Percentiles rank a stretch among this genome's conserved stretches.
Conservation (phyloP, 1,140 invertebrate species). For the Radopholus similis region DNA sequence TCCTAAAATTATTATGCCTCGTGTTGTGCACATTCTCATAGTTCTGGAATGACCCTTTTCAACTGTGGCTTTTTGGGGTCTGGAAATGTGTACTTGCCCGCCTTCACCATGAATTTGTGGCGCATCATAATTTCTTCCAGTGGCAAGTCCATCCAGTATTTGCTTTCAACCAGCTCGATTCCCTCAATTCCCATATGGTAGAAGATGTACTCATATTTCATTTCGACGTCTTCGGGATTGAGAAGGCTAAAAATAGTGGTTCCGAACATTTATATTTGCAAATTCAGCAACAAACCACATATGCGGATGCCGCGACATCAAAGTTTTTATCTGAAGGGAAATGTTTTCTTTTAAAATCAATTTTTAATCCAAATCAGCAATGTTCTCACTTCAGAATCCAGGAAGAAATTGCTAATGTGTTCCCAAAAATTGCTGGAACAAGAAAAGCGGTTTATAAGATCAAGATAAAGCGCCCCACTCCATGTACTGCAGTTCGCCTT, state of each 20-base stretch:
- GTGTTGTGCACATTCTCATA: background rate
- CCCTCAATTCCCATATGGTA: conserved; percentile 51
- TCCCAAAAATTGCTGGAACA: background rate
- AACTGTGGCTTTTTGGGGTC: conserved; percentile 49
- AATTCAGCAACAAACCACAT: too few relatives aligned
- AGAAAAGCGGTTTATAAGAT: conserved; percentile 38
- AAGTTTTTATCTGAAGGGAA: background rate
- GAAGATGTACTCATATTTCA: conserved; percentile 56
- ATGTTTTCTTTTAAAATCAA: background rate
- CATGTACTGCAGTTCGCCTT: conserved; percentile 31
- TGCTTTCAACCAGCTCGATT: conserved; percentile 30
- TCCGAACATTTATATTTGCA: too few relatives aligned
- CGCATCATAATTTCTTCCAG: conserved; percentile 47
- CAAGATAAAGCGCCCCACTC: conserved; percentile 9
- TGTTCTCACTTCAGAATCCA: conserved; percentile 41
- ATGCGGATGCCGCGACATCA: too few relatives aligned
- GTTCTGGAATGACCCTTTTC: conserved; percentile 31
- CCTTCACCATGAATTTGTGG: conserved; percentile 48
- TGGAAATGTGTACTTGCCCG: conserved; percentile 46
- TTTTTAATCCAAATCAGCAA: conserved; percentile 13
- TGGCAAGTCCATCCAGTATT: conserved; percentile 25
- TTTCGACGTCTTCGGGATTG: conserved; percentile 25
- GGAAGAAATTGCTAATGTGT: background rate
- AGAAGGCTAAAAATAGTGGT: too few relatives aligned
- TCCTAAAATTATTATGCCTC: conserved; percentile 34